Base-by-base conservation (phyloP, 2,113 vertebrate species). In the Apteryx owenii region DNA sequence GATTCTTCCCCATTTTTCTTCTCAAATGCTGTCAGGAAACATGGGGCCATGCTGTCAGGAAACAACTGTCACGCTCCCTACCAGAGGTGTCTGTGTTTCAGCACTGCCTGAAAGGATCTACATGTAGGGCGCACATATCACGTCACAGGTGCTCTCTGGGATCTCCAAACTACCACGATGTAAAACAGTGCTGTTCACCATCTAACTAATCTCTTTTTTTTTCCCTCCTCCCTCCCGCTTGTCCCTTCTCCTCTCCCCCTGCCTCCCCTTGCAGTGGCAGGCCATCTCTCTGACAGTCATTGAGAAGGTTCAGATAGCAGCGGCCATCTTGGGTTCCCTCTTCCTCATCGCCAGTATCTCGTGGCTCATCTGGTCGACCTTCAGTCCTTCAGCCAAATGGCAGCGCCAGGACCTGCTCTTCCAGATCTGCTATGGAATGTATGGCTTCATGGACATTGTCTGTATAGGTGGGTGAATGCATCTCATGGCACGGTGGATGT, bases 341-440 rank as follows among this genome's bases (percentile, higher is more conserved):
- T 99, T 99, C 98, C 99, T 99, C 96, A 99, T 99, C 36, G 99
- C 99, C 97, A 99, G 99, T 94, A 99, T 99, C 97, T 99, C 99
- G 89, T 99, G 99, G 99, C 98, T 99, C 97, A 99, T 99, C 97
- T 99, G 99, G 99, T 99, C 99, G 0, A 99, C 99, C 75, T 99
- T 99, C 98, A 99, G 99, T 97, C 99, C 99, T 33, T 99, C 99
- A 0, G 99, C 99, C 80, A 99, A 99, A 91, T 99, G 99, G 99
- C 99, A 99, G 97, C 98, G 99, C 64, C 99, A 99, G 97, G 99
- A 99, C 98, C 99, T 99, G 97, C 99, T 99, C 94, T 99, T 99
- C 98, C 99, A 99, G 99, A 99, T 99, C 98, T 99, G 99, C 98
- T 99, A 99, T 22, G 99, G 99, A 97, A 99, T 99, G 99, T 99